Base-by-base conservation (phyloP, 2,888 invertebrate species). In the Himalopsyche tibetana region DNA sequence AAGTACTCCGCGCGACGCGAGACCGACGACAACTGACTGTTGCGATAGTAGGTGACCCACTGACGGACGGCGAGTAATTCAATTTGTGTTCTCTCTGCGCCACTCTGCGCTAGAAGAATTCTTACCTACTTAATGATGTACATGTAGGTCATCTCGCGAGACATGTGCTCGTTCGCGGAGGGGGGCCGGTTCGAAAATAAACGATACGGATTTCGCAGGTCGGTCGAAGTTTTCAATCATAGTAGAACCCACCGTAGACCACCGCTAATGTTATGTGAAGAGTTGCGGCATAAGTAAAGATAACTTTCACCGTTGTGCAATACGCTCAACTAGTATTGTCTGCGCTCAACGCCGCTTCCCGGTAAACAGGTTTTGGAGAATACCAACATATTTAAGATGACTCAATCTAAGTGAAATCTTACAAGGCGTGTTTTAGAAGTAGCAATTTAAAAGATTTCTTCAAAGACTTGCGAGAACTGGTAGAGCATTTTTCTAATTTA, bases 61-160 rank as follows among this genome's bases (percentile, higher is more conserved):
- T 82, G 83, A 40, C 83, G 56, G 40, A 42, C 45, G 85, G 55
- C 82, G 40, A 38, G 82, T 74, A 83, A 86, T 84, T 86, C 17
- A 84, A 84, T 84, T 85, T 80, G 84, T 84, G 74, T 86, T 86
- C 86, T 86, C 86, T 84, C 86, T 82, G 84, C 83, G 28, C 80
- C 80, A 55, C 86, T 84, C 86, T 82, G 84, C 83, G 28, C 80
- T 83, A 55, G 82, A 82, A 84, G 84, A 86, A 84, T 86, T 86
- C 42, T 81, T 55, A 74, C 85, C 85, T 85, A 85, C 83, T 86
- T 84, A 55, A 42, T 28, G 74, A 79, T 56, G 56, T 83, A 82
- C 83, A 85, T 85, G 85, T 85, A 83, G 85, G 85, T 85, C 85
- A 85, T 55, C 74, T 82, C 42, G 40, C 38, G 55, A 84, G 51